A percentile compares a stretch with the other conserved stretches of the same genome.
Conservation (phyloP, 2,113 vertebrate species). For the Dromas ardeola region DNA sequence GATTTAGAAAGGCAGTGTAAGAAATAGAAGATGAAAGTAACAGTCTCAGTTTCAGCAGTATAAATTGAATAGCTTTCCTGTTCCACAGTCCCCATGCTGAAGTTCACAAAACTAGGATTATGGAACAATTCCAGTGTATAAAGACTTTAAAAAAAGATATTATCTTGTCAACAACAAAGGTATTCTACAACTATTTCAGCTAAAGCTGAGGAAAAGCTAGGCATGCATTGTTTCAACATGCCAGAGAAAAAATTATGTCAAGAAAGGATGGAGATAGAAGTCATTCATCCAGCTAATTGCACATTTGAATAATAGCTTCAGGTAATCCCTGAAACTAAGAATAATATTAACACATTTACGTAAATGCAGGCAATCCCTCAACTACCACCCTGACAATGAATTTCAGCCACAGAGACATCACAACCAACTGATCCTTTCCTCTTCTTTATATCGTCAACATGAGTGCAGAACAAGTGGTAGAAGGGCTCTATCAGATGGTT, state of each 20-base stretch:
- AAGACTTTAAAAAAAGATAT: not conserved
- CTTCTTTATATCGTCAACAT: accelerated
- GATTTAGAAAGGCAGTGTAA: not conserved
- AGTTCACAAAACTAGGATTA: not conserved
- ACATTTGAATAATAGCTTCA: not conserved
- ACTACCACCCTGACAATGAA: not conserved
- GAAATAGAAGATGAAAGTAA: not conserved
- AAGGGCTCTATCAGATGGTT: not conserved
- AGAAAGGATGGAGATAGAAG: not conserved
- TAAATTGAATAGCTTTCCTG: not conserved
- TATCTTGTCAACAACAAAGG: not conserved
- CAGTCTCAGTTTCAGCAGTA: not conserved
- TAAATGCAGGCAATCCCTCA: not conserved
- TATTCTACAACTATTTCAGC: not conserved
- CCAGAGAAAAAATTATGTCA: not conserved
- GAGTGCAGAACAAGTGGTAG: accelerated
- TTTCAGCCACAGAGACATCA: not conserved
- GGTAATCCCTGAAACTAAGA: not conserved
- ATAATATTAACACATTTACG: not conserved
- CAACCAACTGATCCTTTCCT: not conserved
- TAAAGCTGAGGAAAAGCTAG: not conserved
- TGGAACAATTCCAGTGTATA: not conserved
- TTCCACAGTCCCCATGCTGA: not conserved
- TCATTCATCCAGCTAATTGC: not conserved
- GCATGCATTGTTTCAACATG: not conserved